phyloP scores from a whole-genome alignment of 2,113 vertebrate genomes.

The Poecilia latipinna region DNA sequence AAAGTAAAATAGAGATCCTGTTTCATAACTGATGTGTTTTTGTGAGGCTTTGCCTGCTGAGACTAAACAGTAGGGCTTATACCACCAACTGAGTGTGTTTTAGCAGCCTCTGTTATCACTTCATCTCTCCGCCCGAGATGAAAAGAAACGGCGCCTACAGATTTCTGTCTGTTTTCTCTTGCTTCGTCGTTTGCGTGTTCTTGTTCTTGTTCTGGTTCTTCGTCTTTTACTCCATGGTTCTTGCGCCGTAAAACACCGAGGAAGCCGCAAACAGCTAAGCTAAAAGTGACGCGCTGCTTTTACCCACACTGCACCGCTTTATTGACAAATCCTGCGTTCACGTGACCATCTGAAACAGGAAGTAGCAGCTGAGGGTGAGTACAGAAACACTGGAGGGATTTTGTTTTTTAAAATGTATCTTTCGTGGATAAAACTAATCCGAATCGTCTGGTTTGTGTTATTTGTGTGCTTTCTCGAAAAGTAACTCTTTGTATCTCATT shows the following conservation, averaged over 20 bases:
- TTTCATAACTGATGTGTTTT: background rate
- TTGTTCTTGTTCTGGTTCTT: constrained; percentile 77
- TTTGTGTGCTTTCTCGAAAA: background rate
- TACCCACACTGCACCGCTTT: constrained; percentile 66
- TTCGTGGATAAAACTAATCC: background rate
- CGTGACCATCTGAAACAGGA: constrained; percentile 68
- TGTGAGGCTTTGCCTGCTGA: background rate
- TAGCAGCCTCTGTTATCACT: background rate
- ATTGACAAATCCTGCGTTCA: constrained; percentile 62
- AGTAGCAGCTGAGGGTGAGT: constrained; percentile 70
- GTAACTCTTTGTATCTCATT: background rate
- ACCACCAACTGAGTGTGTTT: background rate
- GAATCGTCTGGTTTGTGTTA: background rate
- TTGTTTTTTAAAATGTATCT: background rate
- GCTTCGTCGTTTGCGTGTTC: constrained; percentile 70
- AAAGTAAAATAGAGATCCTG: background rate
- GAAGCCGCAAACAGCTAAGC: constrained; percentile 13
- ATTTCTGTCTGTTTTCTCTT: constrained; percentile 80
- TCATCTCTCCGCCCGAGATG: constrained; percentile 52
- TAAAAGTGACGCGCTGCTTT: constrained; percentile 3
- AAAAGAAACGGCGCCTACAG: constrained; percentile 76
- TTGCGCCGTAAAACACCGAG: constrained; percentile 48
- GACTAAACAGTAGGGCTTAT: background rate
- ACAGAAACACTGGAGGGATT: background rate
- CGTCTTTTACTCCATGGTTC: constrained; percentile 77